Conservation (phyloP, 1,140 invertebrate species). For the Armadillidium nasatum region DNA sequence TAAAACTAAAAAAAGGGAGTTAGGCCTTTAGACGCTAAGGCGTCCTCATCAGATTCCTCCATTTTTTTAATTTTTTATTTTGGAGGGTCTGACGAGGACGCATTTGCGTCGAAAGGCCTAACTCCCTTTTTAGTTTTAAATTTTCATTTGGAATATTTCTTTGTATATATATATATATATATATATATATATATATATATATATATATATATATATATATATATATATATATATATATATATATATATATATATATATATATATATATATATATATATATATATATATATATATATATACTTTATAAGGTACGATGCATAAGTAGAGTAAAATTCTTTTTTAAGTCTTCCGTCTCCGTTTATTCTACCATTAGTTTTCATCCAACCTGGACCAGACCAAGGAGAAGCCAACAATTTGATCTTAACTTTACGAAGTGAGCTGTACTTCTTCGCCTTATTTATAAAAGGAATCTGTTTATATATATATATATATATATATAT, state of each 20-base stretch:
- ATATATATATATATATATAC: too few relatives aligned
- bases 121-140: too few relatives aligned
- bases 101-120: too few relatives aligned
- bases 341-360: slow-evolving; percentile 4
- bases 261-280: slow-evolving; percentile 10
- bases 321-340: background rate
- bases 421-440: background rate
- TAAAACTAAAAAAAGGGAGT: too few relatives aligned
- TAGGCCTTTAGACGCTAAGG: too few relatives aligned
- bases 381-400: slow-evolving; percentile 11
- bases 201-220: slow-evolving; percentile 26
- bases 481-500: background rate
- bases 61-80: too few relatives aligned
- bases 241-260: too few relatives aligned
- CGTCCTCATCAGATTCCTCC: too few relatives aligned
- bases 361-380: slow-evolving; percentile 20
- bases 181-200: too few relatives aligned
- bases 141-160: too few relatives aligned
- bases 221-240: slow-evolving; percentile 27
- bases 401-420: slow-evolving; percentile 12
- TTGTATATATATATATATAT: too few relatives aligned
- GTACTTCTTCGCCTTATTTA: background rate
- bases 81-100: too few relatives aligned
- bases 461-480: slow-evolving; percentile 15
- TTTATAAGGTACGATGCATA: slow-evolving; percentile 6